phyloP scores from a whole-genome alignment of 2,888 invertebrate genomes.

The Cheilosia vulpina region DNA sequence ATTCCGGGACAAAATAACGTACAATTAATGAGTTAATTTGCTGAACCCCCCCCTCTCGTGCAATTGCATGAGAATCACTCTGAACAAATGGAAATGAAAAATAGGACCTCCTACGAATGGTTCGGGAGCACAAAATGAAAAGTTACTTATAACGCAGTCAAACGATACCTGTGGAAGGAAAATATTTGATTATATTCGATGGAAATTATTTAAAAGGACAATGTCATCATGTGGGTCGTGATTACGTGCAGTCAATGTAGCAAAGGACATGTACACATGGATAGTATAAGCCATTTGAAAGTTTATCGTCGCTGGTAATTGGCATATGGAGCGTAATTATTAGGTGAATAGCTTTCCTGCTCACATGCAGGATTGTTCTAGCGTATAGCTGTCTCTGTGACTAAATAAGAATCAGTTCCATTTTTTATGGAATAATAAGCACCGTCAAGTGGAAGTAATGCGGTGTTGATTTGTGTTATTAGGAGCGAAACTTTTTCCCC shows the following conservation, averaged over 20 bases:
- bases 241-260: conserved; percentile 67
- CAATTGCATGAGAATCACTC: conserved; percentile 40
- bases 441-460: conserved; percentile 23
- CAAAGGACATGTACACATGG: conserved; percentile 49
- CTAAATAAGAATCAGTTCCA: neutral
- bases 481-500: conserved; percentile 13
- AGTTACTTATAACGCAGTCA: neutral
- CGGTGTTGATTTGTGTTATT: conserved; percentile 42
- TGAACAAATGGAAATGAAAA: conserved; percentile 50
- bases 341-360: conserved; percentile 5
- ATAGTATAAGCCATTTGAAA: conserved; percentile 52
- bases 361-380: conserved; percentile 16
- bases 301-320: conserved; percentile 54
- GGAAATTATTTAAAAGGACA: conserved; percentile 50
- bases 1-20: conserved; percentile 69
- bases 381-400: conserved; percentile 17
- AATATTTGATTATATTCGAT: conserved; percentile 55
- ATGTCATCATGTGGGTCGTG: conserved; percentile 49
- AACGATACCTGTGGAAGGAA: conserved; percentile 54
- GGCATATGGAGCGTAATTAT: conserved; percentile 64
- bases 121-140: conserved; percentile 13
- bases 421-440: conserved; percentile 34
- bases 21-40: conserved; percentile 65
- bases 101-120: conserved; percentile 22
- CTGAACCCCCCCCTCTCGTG: conserved; percentile 22